These are phyloP conservation scores for Caenorhabditis japonica DNA, from an alignment of 2,888 invertebrate genomes.

Conservation along the genomic window DNA sequence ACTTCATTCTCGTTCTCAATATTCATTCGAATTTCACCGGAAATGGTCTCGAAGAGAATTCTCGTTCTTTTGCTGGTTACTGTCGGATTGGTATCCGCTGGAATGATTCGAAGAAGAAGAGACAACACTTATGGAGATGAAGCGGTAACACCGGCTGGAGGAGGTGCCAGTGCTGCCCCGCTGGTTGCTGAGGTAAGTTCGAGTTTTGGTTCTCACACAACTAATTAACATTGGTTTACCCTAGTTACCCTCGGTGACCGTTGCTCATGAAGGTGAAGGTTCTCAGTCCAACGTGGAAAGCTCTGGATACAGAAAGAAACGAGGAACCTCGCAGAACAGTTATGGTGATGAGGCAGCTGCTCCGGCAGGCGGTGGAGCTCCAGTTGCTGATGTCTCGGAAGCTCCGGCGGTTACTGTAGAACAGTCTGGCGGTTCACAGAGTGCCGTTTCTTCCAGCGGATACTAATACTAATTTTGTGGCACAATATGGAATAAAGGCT, in stretches of 20 bases:
- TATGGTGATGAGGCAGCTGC: slow-evolving; percentile 61
- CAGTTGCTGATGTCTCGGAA: slow-evolving; percentile 30
- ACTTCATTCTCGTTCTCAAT: too few species aligned
- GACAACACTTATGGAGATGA: slow-evolving; percentile 62
- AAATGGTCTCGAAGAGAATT: not conserved
- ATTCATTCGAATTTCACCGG: not conserved
- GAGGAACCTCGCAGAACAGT: slow-evolving; percentile 47
- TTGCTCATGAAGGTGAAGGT: slow-evolving; percentile 47
- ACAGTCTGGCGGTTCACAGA: slow-evolving; percentile 24
- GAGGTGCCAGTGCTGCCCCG: slow-evolving; percentile 40
- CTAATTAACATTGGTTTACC: not conserved
- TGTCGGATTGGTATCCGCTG: slow-evolving; percentile 8
- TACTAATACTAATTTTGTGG: slow-evolving; percentile 7
- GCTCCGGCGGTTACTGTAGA: slow-evolving; percentile 46
- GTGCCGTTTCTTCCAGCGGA: slow-evolving; percentile 39
- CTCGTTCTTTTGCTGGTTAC: not conserved
- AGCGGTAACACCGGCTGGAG: slow-evolving; percentile 48
- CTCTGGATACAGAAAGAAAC: slow-evolving; percentile 56
- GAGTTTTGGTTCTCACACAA: not conserved
- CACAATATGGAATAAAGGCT: not conserved
- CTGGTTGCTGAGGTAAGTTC: slow-evolving; percentile 21
- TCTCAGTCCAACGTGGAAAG: slow-evolving; percentile 46
- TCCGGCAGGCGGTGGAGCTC: slow-evolving; percentile 46
- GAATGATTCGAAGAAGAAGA: slow-evolving; percentile 22
- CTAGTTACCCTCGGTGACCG: slow-evolving; percentile 29